These are phyloP conservation scores for Cyanoramphus novaezelandiae DNA, from an alignment of 2,113 vertebrate species.

Conservation along the genomic window DNA sequence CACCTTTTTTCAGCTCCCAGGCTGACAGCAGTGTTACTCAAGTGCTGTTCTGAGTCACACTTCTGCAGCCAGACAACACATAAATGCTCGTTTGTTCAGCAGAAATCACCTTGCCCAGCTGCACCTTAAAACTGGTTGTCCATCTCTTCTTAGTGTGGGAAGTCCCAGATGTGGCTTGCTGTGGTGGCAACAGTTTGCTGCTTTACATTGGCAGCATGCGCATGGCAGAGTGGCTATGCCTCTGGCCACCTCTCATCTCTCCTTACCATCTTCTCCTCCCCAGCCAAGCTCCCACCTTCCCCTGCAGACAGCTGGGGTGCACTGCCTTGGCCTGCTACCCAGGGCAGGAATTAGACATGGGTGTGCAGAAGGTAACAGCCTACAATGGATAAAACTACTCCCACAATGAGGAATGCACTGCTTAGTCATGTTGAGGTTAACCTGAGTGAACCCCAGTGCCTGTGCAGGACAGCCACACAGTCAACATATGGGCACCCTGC, in stretches of 20 bases:
- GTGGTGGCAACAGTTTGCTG: background rate
- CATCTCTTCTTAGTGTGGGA: background rate
- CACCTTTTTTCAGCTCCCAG: background rate
- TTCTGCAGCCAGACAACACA: background rate
- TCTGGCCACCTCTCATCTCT: background rate
- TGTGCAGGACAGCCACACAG: background rate
- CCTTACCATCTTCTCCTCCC: background rate
- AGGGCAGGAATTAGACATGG: background rate
- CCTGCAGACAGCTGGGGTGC: background rate
- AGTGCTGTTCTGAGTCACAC: slow-evolving; percentile 8
- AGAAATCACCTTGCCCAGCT: background rate
- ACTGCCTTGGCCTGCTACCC: background rate
- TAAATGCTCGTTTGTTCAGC: background rate
- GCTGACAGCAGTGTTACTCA: background rate
- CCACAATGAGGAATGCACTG: background rate
- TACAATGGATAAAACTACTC: background rate
- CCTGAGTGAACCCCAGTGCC: background rate
- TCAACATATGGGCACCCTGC: accelerated
- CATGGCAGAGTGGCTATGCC: accelerated
- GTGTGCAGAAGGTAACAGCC: background rate
- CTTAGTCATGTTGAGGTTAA: background rate
- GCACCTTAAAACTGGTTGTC: background rate
- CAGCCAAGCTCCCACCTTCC: background rate
- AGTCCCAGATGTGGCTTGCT: background rate
- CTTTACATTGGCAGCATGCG: accelerated